phyloP scores from a whole-genome alignment of 2,113 vertebrate genomes.

The Elephas maximus region DNA sequence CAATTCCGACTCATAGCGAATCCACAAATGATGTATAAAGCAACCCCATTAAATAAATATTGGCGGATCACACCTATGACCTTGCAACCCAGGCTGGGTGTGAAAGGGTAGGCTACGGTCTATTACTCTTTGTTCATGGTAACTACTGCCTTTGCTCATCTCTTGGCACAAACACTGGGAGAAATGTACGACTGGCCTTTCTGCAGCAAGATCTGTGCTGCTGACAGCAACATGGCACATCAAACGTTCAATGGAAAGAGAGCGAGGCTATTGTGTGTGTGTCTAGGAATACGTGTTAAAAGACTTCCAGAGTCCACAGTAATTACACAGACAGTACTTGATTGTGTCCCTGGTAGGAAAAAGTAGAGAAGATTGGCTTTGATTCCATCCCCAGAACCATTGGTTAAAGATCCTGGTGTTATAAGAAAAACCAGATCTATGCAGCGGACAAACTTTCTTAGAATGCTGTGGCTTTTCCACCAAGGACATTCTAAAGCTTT shows the following conservation, averaged over 20 bases:
- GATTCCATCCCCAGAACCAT: slow-evolving; percentile 7
- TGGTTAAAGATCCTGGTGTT: slow-evolving; percentile 22
- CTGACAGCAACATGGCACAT: slow-evolving; percentile 12
- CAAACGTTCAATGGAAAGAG: not conserved
- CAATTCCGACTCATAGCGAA: not conserved
- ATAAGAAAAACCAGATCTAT: not conserved
- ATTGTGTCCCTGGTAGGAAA: not conserved
- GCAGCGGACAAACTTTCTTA: not conserved
- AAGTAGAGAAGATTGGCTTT: not conserved
- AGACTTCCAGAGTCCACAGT: not conserved
- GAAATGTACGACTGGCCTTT: not conserved
- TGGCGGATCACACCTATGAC: not conserved
- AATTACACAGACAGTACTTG: not conserved
- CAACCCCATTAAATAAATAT: slow-evolving; percentile 31
- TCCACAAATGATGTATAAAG: not conserved
- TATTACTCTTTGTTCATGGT: not conserved
- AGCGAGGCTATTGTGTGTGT: not conserved
- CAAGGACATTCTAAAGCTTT: not conserved
- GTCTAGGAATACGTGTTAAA: not conserved
- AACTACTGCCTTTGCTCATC: not conserved
- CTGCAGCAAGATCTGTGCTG: not conserved
- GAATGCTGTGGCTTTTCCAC: slow-evolving; percentile 48
- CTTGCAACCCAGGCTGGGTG: not conserved
- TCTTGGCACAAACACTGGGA: not conserved
- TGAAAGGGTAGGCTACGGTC: not conserved